Percentiles rank a stretch among this genome's conserved stretches.
phyloP scores from a whole-genome alignment of 2,113 vertebrate genomes.

The Corapipo altera region DNA sequence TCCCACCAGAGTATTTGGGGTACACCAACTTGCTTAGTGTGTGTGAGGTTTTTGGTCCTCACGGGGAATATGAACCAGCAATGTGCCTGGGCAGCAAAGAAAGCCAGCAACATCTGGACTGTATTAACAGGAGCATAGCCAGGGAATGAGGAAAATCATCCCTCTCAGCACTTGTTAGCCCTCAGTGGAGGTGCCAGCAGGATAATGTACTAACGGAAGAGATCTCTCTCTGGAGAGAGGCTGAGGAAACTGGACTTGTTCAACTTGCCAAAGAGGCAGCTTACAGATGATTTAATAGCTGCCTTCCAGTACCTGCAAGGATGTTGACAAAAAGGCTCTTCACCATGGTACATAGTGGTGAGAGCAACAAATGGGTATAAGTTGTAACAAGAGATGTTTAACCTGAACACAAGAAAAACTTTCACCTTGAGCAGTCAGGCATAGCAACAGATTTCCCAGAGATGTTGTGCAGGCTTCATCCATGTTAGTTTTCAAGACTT shows the following conservation, averaged over 20 bases:
- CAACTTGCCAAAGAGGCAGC: neutral
- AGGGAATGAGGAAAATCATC: neutral
- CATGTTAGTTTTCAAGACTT: neutral
- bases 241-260: neutral
- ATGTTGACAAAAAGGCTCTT: neutral
- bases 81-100: neutral
- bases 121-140: neutral
- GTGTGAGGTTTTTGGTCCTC: neutral
- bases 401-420: neutral
- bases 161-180: neutral
- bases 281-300: neutral
- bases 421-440: neutral
- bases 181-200: neutral
- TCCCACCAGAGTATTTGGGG: neutral
- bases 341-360: neutral
- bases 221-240: neutral
- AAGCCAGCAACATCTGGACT: neutral
- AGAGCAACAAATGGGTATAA: fast-evolving
- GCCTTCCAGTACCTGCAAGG: neutral
- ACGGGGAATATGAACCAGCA: neutral
- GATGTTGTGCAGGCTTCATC: neutral
- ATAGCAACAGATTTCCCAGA: neutral
- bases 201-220: neutral
- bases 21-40: neutral
- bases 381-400: neutral